Evolutionary conservation across 2,888 invertebrate species (phyloP).

Genomic region (Melikaiella ostensackeni): DNA sequence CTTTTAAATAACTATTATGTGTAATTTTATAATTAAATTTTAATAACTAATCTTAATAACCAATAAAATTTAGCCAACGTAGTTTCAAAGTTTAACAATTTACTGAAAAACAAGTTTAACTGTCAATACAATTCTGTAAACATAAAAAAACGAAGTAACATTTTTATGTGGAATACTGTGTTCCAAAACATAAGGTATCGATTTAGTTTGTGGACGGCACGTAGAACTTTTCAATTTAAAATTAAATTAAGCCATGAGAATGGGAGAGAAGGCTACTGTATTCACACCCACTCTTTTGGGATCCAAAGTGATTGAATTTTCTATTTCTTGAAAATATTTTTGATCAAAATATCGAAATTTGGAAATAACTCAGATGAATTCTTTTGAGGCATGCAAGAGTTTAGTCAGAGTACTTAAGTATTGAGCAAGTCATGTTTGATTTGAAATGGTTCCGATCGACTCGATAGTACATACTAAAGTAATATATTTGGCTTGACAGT

Average conservation of each 20-base stretch:
- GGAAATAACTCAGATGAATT: conserved; percentile 1
- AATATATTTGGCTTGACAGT: conserved; percentile 72
- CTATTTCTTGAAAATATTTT: background rate
- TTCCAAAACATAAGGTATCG: background rate
- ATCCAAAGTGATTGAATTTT: background rate
- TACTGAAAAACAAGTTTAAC: background rate
- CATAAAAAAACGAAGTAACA: background rate
- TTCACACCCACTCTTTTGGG: conserved; percentile 7
- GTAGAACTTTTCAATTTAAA: background rate
- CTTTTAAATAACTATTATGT: background rate
- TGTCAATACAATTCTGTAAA: background rate
- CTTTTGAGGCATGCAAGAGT: background rate
- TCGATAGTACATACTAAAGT: conserved; percentile 48
- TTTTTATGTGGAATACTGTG: background rate
- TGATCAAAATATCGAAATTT: background rate
- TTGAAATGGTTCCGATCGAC: conserved; percentile 36
- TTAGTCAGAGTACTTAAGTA: conserved; percentile 28
- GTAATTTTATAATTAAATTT: background rate
- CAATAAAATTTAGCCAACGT: background rate
- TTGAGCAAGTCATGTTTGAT: conserved; percentile 58
- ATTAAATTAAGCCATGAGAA: background rate
- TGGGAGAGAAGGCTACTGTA: background rate
- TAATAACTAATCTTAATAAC: background rate
- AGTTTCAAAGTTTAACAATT: background rate
- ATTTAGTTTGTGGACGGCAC: background rate